These are phyloP conservation scores for Phaetusa simplex DNA, from an alignment of 2,113 vertebrate genomes.

Conservation along the genomic window DNA sequence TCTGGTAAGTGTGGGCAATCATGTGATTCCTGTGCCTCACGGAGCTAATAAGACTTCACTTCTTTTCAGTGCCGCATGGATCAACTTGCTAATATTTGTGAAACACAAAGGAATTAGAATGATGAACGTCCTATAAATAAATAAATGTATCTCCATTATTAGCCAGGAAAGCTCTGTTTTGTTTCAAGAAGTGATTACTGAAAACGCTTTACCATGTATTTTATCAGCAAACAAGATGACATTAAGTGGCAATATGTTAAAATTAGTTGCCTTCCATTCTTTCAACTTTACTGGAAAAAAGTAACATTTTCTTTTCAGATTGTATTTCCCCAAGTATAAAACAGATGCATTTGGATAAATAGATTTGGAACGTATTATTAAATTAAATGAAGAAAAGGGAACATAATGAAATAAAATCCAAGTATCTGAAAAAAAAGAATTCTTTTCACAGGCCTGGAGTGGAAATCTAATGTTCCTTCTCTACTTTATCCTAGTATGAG, in stretches of 20 bases:
- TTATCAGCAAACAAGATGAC: constrained; percentile 56
- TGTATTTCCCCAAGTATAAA: constrained; percentile 61
- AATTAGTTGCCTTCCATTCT: constrained; percentile 61
- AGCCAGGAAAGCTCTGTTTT: constrained; percentile 51
- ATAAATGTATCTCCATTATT: constrained; percentile 56
- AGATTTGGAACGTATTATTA: constrained; percentile 62
- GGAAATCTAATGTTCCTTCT: constrained; percentile 38
- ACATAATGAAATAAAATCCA: constrained; percentile 56
- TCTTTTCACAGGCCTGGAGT: constrained; percentile 15
- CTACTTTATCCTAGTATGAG: background rate
- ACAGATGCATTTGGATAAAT: constrained; percentile 62
- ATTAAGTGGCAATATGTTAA: constrained; percentile 68
- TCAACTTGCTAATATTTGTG: background rate
- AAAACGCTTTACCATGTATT: constrained; percentile 52
- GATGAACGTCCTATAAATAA: constrained; percentile 25
- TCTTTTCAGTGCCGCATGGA: background rate
- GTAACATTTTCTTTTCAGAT: constrained; percentile 42
- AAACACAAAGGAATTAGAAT: constrained; percentile 20
- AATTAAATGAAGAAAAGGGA: constrained; percentile 58
- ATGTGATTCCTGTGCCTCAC: background rate
- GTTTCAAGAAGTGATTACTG: constrained; percentile 56
- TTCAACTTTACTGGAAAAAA: constrained; percentile 64
- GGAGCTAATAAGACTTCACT: background rate
- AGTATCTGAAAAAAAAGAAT: constrained; percentile 6
- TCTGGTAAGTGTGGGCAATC: background rate